Evolutionary conservation across 2,888 invertebrate genomes (phyloP).

Genomic region (Embidobia sp.): DNA sequence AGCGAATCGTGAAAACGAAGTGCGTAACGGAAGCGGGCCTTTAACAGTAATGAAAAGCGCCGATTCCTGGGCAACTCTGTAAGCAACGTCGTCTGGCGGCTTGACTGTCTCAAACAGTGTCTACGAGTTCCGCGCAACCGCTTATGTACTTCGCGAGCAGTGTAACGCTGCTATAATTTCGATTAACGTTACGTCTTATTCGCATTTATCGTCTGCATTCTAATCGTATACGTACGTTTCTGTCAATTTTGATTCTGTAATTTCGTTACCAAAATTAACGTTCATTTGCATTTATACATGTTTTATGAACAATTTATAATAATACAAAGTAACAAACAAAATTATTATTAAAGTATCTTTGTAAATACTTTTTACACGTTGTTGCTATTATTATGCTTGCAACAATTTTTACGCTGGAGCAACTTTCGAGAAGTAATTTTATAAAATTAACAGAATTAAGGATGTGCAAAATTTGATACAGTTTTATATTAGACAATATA

Average conservation of each 20-base stretch:
- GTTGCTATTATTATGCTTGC: no score
- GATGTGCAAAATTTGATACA: no score
- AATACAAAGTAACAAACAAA: no score
- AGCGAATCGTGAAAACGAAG: not conserved
- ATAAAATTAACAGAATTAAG: no score
- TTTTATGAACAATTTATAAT: no score
- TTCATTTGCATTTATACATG: not conserved
- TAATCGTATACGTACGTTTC: slow-evolving; percentile 13
- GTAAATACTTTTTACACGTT: no score
- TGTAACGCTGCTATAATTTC: slow-evolving; percentile 60
- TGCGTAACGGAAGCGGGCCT: slow-evolving; percentile 63
- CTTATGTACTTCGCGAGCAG: slow-evolving; percentile 49
- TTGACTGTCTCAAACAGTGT: slow-evolving; percentile 53
- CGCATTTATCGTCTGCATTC: slow-evolving; percentile 39
- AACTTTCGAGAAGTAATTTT: no score
- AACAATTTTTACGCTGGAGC: no score
- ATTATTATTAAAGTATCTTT: no score
- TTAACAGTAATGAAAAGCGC: slow-evolving; percentile 77
- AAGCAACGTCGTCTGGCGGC: slow-evolving; percentile 56
- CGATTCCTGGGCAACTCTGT: slow-evolving; percentile 60
- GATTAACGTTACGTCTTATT: slow-evolving; percentile 47
- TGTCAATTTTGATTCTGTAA: slow-evolving; percentile 30
- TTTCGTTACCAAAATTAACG: slow-evolving; percentile 1
- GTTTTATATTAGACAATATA: no score
- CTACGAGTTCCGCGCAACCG: slow-evolving; percentile 38